phyloP scores from a whole-genome alignment of 2,888 invertebrate species.

The Dicycla oo region DNA sequence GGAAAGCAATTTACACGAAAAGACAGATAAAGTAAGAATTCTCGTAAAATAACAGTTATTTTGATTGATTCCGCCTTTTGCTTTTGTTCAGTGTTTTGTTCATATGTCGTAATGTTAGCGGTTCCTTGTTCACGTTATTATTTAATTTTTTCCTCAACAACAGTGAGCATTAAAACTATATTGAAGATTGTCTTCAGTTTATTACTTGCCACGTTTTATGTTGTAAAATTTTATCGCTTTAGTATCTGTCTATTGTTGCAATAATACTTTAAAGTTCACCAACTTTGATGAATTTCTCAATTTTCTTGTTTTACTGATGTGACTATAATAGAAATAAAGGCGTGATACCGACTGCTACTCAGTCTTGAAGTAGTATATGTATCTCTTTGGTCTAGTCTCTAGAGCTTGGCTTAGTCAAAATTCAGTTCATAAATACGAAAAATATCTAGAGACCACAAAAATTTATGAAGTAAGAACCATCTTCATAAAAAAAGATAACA shows the following conservation, averaged over 20 bases:
- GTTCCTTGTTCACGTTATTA: slow-evolving; percentile 40
- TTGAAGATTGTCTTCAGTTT: slow-evolving; percentile 38
- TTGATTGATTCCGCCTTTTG: slow-evolving; percentile 55
- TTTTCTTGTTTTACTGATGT: not conserved
- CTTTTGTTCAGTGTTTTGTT: slow-evolving; percentile 40
- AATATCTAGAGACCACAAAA: too few relatives aligned
- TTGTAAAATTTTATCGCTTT: slow-evolving; percentile 36
- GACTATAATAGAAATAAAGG: too few relatives aligned
- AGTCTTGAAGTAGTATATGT: too few relatives aligned
- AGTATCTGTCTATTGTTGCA: slow-evolving; percentile 1
- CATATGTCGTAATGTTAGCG: slow-evolving; percentile 42
- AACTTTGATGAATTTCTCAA: not conserved
- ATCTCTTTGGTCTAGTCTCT: too few relatives aligned
- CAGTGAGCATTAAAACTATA: slow-evolving; percentile 25
- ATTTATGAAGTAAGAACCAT: too few relatives aligned
- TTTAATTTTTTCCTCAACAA: slow-evolving; percentile 29
- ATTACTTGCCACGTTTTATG: slow-evolving; percentile 37
- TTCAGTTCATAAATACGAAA: too few relatives aligned
- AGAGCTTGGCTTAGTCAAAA: too few relatives aligned
- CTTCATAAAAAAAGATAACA: slow-evolving; percentile 8
- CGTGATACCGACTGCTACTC: too few relatives aligned
- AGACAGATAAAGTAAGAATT: slow-evolving; percentile 46
- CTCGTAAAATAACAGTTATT: slow-evolving; percentile 40
- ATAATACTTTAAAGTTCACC: not conserved
- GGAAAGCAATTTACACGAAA: slow-evolving; percentile 52